Base-by-base conservation (phyloP, 2,113 vertebrate genomes). In the Lamprologus callipterus region DNA sequence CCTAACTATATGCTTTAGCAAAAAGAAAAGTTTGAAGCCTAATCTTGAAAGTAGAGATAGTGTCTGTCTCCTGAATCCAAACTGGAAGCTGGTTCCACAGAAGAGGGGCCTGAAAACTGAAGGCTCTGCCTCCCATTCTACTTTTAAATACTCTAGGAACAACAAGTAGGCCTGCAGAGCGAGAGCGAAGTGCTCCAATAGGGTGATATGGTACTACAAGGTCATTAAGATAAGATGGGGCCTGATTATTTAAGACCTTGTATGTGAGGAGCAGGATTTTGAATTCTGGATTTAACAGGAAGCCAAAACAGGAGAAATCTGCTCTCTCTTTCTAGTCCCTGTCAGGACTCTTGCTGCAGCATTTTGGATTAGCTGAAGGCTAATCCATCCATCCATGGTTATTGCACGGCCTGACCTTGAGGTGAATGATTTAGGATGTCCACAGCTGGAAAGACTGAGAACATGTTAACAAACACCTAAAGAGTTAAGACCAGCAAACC, bases 271-370 rank as follows among this genome's bases (percentile, higher is more conserved):
- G 8, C 17, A 51, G 49, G 19, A 53, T n/a, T 51, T 51, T 51
- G 19, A 1, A n/a, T 53, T 53, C 19, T 53, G 49, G 49, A 53
- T 10, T 53, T n/a, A 53, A 53, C 49, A n/a, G 49, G 49, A n/a
- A n/a, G 16, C 19, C 49, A 53, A 10, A 0, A 53, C 2, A 53
- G 51, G 51, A 53, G 19, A 21, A 53, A 53, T 21, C 0, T 21
- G 51, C 53, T 54, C 53, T 53, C 51, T 11, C 51, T 53, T 54
- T 21, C 51, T 54, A 54, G 51, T 54, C 51, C n/a, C 51, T 54
- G 51, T 54, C 51, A 54, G 51, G 1, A 54, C 51, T 54, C 51
- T 21, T 21, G 51, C 51, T 54, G 10, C 53, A 23, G n/a, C 53
- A 23, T 54, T 54, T 54, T 54, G 5, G 51, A 54, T 54, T 1